Evolutionary conservation across 2,113 vertebrate genomes (phyloP).

Genomic region (Cyanoramphus novaezelandiae): DNA sequence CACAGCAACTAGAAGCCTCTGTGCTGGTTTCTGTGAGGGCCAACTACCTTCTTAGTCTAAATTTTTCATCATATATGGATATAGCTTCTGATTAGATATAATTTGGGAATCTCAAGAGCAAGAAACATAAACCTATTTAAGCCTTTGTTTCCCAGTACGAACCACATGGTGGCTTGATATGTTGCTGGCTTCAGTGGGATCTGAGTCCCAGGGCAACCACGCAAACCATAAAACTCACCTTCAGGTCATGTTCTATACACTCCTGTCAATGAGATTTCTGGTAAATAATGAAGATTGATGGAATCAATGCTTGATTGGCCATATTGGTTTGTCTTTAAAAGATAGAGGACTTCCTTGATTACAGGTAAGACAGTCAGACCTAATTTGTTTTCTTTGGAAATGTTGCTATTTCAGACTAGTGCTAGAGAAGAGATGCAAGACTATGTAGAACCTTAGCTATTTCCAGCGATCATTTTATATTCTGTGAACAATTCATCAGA

Average conservation of each 20-base stretch:
- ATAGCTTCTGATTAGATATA: neutral
- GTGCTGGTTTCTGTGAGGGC: neutral
- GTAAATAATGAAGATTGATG: neutral
- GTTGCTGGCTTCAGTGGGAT: neutral
- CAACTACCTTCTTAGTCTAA: neutral
- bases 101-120: neutral
- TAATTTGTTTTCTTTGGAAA: neutral
- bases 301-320: neutral
- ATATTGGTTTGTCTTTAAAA: neutral
- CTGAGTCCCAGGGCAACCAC: neutral
- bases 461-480: neutral
- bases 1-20: neutral
- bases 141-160: neutral
- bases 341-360: neutral
- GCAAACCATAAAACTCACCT: neutral
- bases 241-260: neutral
- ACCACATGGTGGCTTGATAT: neutral
- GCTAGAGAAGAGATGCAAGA: neutral
- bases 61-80: neutral
- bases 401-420: neutral
- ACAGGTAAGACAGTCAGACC: fast-evolving
- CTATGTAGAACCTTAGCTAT: neutral
- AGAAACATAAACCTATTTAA: neutral
- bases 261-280: neutral
- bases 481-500: neutral